phyloP scores from a whole-genome alignment of 2,797 vertebrate genomes.

The Mionectes olivaceus region DNA sequence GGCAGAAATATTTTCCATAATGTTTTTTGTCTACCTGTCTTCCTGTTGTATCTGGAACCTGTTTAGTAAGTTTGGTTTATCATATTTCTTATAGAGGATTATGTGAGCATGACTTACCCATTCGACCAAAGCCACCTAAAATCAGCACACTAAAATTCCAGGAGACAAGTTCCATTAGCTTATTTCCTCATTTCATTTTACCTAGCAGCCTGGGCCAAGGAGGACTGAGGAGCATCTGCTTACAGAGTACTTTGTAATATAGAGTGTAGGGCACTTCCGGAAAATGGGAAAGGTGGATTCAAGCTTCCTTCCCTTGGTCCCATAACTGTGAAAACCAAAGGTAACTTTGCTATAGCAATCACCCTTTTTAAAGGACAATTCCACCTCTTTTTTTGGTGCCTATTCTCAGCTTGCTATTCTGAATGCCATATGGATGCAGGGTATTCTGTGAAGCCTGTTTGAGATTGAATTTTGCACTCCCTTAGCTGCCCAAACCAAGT shows the following conservation, averaged over 20 bases:
- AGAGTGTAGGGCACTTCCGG: background rate
- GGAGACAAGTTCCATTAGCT: background rate
- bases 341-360: background rate
- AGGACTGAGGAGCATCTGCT: background rate
- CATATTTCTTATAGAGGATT: conserved; percentile 5
- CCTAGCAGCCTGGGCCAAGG: background rate
- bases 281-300: background rate
- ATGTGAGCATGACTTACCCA: background rate
- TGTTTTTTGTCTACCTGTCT: conserved; percentile 42
- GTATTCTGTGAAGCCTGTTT: background rate
- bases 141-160: background rate
- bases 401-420: background rate
- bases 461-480: background rate
- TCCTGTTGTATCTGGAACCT: conserved; percentile 18
- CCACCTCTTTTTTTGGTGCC: background rate
- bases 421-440: background rate
- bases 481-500: background rate
- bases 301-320: background rate
- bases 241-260: background rate
- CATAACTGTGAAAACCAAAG: background rate
- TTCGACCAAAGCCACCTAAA: background rate
- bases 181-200: background rate
- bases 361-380: background rate
- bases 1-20: conserved; percentile 21
- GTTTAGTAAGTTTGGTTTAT: conserved; percentile 22